phyloP scores from a whole-genome alignment of 2,113 vertebrate species.

The Maccullochella peelii region DNA sequence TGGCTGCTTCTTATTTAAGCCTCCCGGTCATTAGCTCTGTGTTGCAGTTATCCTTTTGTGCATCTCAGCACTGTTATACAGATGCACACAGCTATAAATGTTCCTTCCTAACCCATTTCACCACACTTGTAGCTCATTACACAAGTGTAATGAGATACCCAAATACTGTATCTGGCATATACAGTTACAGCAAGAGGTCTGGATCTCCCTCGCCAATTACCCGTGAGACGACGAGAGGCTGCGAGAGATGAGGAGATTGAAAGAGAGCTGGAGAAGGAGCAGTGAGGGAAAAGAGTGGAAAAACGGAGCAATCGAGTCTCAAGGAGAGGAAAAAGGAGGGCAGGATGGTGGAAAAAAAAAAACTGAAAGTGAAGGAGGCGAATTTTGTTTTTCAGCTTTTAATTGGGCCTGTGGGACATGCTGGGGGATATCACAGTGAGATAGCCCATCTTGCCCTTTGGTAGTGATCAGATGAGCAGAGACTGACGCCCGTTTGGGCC shows the following conservation, averaged over 20 bases:
- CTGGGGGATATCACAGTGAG: constrained; percentile 50
- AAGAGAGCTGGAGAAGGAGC: constrained; percentile 19
- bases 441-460: constrained; percentile 48
- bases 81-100: constrained; percentile 34
- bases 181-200: constrained; percentile 10
- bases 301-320: neutral
- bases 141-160: constrained; percentile 47
- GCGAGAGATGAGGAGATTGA: constrained; percentile 29
- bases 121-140: too few relatives aligned
- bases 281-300: neutral
- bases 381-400: constrained; percentile 60
- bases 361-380: constrained; percentile 16
- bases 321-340: neutral
- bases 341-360: neutral
- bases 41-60: neutral
- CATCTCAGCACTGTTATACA: constrained; percentile 15
- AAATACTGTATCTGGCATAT: constrained; percentile 26
- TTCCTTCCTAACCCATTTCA: constrained; percentile 34
- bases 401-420: constrained; percentile 69
- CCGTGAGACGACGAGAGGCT: constrained; percentile 7
- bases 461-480: constrained; percentile 52
- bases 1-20: constrained; percentile 4
- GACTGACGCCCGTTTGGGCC: constrained; percentile 33
- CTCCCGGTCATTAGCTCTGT: constrained; percentile 8
- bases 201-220: constrained; percentile 43